phyloP scores from a whole-genome alignment of 1,140 invertebrate species.

The Drosophila bocki region DNA sequence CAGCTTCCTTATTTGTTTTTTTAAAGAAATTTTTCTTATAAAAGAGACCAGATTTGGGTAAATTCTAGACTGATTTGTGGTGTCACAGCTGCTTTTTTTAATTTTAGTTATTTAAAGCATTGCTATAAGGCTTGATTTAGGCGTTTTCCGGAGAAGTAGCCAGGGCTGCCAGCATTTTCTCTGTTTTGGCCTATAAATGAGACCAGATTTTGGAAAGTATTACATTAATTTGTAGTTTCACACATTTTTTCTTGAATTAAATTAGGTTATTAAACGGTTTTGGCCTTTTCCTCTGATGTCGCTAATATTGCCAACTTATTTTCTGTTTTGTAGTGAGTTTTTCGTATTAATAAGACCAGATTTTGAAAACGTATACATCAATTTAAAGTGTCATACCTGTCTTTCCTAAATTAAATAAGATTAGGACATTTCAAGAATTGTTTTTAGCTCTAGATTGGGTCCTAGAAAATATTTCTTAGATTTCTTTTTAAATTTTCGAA shows the following conservation, averaged over 20 bases:
- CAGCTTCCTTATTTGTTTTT: not conserved
- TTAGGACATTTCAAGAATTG: not conserved
- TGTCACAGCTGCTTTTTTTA: not conserved
- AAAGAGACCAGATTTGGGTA: not conserved
- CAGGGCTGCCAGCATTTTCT: no score
- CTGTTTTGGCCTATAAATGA: no score
- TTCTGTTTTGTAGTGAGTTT: not conserved
- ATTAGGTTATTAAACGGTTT: not conserved
- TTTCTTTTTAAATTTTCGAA: no score
- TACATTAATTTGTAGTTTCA: no score
- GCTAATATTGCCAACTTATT: not conserved
- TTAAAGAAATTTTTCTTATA: not conserved
- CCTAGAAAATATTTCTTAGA: not conserved
- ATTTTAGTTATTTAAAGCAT: not conserved
- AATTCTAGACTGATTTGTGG: not conserved
- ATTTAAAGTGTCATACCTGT: not conserved
- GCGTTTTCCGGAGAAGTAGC: no score
- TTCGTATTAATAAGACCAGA: no score
- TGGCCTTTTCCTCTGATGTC: not conserved
- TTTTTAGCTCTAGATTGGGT: not conserved
- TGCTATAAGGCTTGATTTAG: no score
- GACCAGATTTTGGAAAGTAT: no score
- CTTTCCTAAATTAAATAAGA: not conserved
- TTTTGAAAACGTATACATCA: not conserved
- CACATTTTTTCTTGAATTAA: no score